Evolutionary conservation across 2,113 vertebrate species (phyloP), one percentile per base, ranked within the genome.

Genomic region (Lophochroa leadbeateri): DNA sequence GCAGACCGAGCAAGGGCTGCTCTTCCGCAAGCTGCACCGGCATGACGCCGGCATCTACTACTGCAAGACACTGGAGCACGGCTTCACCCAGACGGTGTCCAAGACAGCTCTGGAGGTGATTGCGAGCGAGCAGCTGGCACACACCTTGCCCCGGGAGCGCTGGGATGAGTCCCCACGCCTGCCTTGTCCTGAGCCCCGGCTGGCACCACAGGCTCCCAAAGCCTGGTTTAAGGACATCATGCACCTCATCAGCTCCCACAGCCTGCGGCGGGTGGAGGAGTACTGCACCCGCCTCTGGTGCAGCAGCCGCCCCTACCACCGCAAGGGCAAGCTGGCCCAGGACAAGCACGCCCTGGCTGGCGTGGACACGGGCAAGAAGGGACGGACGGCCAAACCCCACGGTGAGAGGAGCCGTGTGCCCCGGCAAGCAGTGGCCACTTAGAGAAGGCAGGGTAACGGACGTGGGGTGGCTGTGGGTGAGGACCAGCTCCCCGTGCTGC

Each of bases 161-260:
- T 95, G 88, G 23, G 79, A 97, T 1, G 64, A 95, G 65, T 47
- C 28, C 3, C 24, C 19, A 1, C 74, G 88, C 92, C 17, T 98
- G 86, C 95, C 90, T 64, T 88, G 60, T 91, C 11, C 97, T 2
- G 81, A 89, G 64, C 58, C 90, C 25, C 86, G 17, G 85, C 57
- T 94, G 12, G 70, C 35, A 0, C 82, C 94, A 10, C 98, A 98
- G 33, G 96, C 98, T 11, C 98, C 96, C 35, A 97, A 98, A 82
- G 93, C 98, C 12, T 99, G 99, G 99, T 99, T 99, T 97, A 99
- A 99, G 96, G 99, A 99, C 86, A 97, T 99, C 92, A 98, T 99
- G 98, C 99, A 99, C 97, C 98, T 99, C 92, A 98, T 98, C 7
- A 99, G 99, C 75, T 98, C 98, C 0, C 97, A 98, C 6, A 98